Conservation (phyloP, 2,797 vertebrate genomes). For the Rhinichthys osculus region DNA sequence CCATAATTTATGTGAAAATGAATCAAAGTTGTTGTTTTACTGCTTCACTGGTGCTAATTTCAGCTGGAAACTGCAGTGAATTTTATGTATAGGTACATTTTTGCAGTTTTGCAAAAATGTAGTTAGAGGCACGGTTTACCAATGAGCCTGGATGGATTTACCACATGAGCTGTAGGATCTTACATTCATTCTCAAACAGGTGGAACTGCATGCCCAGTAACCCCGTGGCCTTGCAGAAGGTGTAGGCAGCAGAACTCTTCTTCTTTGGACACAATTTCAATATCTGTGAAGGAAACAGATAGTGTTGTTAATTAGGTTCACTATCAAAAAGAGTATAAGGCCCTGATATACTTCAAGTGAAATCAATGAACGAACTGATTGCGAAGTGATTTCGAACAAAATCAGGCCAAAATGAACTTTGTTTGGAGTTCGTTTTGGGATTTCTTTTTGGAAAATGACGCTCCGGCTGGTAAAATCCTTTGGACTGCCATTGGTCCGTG, state of each 20-base stretch:
- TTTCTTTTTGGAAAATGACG: too few species aligned
- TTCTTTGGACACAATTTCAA: constrained; percentile 99
- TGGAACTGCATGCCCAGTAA: constrained; percentile 98
- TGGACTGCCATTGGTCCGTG: too few species aligned
- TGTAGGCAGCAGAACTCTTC: constrained; percentile 97
- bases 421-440: too few species aligned
- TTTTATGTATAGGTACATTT: background rate
- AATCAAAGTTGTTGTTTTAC: background rate
- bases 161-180: constrained; percentile 67
- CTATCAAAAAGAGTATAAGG: background rate
- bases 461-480: too few species aligned
- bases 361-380: too few species aligned
- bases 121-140: background rate
- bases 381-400: too few species aligned
- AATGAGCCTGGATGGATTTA: background rate
- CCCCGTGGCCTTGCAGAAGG: constrained; percentile 94
- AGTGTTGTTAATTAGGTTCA: background rate
- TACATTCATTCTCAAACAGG: constrained; percentile 98
- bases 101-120: background rate
- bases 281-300: constrained; percentile 79
- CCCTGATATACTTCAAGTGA: too few species aligned
- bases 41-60: background rate
- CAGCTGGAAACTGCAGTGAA: background rate
- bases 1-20: background rate
- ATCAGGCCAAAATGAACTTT: too few species aligned